Evolutionary conservation across 2,888 invertebrate species (phyloP).

Genomic region (Megalurothrips usitatus): DNA sequence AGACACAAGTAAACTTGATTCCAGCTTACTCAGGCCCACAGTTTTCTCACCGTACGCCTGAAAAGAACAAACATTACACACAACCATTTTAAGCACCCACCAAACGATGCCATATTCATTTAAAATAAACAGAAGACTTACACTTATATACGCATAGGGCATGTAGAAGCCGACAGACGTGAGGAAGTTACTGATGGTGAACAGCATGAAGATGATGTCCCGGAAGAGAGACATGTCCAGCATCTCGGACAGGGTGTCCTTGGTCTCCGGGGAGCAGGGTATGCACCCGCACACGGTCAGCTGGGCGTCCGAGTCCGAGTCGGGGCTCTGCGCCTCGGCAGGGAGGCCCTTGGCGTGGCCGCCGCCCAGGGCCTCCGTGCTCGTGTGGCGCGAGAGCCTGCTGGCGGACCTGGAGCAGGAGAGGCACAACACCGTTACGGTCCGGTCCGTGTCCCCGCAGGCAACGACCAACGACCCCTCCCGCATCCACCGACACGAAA

Average conservation of each 20-base stretch:
- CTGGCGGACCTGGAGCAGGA: not conserved
- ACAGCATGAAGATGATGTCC: constrained; percentile 83
- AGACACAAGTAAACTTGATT: constrained; percentile 62
- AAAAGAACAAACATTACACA: constrained; percentile 31
- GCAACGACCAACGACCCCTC: not conserved
- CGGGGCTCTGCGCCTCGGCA: not conserved
- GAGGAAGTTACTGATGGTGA: constrained; percentile 88
- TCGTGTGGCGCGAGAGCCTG: not conserved
- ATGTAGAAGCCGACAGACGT: constrained; percentile 93
- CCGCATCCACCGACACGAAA: not conserved
- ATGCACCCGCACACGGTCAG: constrained; percentile 44
- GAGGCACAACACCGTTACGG: too few relatives aligned
- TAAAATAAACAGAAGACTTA: constrained; percentile 41
- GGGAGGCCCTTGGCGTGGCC: not conserved
- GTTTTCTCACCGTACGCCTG: constrained; percentile 62
- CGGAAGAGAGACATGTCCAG: constrained; percentile 78
- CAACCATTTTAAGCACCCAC: too few relatives aligned
- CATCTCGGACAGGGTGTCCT: constrained; percentile 71
- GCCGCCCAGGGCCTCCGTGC: not conserved
- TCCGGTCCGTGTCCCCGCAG: too few relatives aligned
- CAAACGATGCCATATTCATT: not conserved
- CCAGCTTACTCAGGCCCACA: constrained; percentile 39
- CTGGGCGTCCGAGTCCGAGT: constrained; percentile 40
- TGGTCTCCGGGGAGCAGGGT: constrained; percentile 64
- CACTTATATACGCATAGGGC: constrained; percentile 81